These are phyloP conservation scores for Tanypteryx hageni DNA, from an alignment of 2,888 invertebrate genomes.

Conservation along the genomic window DNA sequence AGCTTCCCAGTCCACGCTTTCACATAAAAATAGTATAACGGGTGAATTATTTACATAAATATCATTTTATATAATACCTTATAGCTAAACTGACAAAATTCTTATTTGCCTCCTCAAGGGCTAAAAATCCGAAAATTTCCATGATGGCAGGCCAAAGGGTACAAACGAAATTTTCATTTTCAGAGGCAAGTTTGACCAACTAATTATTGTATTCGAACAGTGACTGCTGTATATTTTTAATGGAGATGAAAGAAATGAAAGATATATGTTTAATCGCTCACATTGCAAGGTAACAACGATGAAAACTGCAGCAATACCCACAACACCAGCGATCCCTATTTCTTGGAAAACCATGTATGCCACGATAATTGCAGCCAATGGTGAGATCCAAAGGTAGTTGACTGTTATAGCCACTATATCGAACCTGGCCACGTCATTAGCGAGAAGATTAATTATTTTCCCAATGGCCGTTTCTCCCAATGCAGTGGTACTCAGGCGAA, in stretches of 20 bases:
- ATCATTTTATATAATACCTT: no score
- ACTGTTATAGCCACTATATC: conserved; percentile 77
- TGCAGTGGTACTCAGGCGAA: conserved; percentile 75
- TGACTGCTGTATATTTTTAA: no score
- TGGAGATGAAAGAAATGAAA: no score
- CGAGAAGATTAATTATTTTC: conserved; percentile 79
- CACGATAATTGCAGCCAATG: conserved; percentile 76
- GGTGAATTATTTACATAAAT: no score
- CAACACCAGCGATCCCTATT: conserved; percentile 73
- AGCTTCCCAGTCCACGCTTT: conserved; percentile 74
- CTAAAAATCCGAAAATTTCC: no score
- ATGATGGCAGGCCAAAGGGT: no score
- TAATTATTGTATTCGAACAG: no score
- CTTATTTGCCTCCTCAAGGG: no score
- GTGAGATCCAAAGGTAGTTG: conserved; percentile 78
- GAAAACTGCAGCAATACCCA: conserved; percentile 76
- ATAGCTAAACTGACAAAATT: no score
- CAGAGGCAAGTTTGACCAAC: no score
- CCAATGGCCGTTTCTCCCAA: conserved; percentile 78
- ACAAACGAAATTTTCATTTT: no score
- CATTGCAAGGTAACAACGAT: conserved; percentile 57
- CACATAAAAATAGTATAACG: background rate
- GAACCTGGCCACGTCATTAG: conserved; percentile 79
- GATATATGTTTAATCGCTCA: background rate
- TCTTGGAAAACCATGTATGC: conserved; percentile 74